phyloP scores from a whole-genome alignment of 1,140 invertebrate species.

The Solenopsis fugax region DNA sequence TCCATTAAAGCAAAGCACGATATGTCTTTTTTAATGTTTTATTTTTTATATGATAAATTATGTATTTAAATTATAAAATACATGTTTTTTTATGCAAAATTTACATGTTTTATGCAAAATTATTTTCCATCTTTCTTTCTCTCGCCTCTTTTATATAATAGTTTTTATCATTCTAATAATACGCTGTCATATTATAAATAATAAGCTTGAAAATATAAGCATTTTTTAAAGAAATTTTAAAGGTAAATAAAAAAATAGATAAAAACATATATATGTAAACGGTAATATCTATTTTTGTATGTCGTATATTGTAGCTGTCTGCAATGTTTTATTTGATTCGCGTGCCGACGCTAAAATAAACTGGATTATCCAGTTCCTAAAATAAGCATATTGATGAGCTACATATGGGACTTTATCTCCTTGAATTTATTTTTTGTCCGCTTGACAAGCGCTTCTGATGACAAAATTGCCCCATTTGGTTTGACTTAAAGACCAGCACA shows the following conservation, averaged over 20 bases:
- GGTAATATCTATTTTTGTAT: neutral
- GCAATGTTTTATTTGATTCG: neutral
- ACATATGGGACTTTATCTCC: neutral
- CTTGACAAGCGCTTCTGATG: too few relatives aligned
- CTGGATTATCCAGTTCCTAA: conserved; percentile 18
- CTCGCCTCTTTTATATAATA: neutral
- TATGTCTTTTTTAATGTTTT: neutral
- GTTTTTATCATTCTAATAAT: neutral
- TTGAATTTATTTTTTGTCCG: too few relatives aligned
- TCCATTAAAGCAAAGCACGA: neutral
- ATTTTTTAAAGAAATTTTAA: neutral
- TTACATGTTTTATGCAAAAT: neutral
- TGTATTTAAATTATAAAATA: neutral
- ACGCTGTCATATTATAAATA: neutral
- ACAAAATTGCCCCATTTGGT: too few relatives aligned
- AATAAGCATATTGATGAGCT: conserved; percentile 28
- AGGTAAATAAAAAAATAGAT: neutral
- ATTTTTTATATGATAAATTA: neutral
- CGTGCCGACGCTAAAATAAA: conserved; percentile 30
- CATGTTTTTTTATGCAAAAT: neutral
- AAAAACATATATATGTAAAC: neutral
- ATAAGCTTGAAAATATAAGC: neutral
- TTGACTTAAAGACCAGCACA: too few relatives aligned
- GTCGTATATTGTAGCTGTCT: neutral
- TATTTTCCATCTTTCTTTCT: neutral